Conservation (phyloP, 2,113 vertebrate genomes). For the Daphoenositta chrysoptera region DNA sequence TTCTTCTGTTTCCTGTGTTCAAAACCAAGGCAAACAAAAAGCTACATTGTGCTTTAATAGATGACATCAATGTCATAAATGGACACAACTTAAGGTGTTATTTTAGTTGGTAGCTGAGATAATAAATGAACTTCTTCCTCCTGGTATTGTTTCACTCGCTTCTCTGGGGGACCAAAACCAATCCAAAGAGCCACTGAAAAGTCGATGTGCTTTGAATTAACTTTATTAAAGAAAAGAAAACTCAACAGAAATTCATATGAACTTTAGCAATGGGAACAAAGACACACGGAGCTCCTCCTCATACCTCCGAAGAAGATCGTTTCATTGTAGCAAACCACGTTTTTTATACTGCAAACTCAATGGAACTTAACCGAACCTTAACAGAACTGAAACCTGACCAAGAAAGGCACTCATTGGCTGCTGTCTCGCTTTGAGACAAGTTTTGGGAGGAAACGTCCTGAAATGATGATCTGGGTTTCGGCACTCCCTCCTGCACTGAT, state of each 20-base stretch:
- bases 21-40: background rate
- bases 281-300: background rate
- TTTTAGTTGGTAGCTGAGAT: background rate
- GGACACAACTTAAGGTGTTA: background rate
- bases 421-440: background rate
- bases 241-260: background rate
- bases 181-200: background rate
- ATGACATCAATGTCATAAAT: background rate
- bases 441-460: background rate
- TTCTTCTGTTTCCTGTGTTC: background rate
- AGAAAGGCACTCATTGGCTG: background rate
- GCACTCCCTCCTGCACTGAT: background rate
- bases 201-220: background rate
- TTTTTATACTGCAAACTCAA: background rate
- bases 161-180: background rate
- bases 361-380: background rate
- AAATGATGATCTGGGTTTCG: background rate
- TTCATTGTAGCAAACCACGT: background rate
- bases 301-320: accelerated
- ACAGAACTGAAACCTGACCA: background rate
- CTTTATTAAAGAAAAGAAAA: background rate
- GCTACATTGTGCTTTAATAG: background rate
- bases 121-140: background rate
- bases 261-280: background rate
- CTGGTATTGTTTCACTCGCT: background rate